These are phyloP conservation scores for Ichneumoninae sp. DNA, from an alignment of 2,888 invertebrate genomes.

Conservation along the genomic window DNA sequence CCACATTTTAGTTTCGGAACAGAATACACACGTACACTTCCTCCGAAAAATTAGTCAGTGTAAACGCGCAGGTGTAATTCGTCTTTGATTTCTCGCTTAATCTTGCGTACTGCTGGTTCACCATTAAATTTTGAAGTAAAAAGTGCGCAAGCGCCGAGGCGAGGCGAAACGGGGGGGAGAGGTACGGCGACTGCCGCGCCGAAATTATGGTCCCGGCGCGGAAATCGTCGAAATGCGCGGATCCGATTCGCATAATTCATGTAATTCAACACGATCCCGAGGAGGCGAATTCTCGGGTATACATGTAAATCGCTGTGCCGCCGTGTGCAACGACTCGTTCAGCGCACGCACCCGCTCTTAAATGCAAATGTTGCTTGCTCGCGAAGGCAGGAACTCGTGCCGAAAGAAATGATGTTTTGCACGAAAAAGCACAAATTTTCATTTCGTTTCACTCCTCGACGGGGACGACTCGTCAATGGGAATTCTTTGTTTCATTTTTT, in stretches of 20 bases:
- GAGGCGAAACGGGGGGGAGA: not conserved
- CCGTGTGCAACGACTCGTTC: conserved; percentile 35
- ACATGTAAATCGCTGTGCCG: conserved; percentile 58
- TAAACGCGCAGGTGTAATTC: conserved; percentile 22
- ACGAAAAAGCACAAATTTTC: conserved; percentile 50
- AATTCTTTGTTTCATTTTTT: conserved; percentile 31
- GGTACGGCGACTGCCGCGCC: not conserved
- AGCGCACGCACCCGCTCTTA: conserved; percentile 43
- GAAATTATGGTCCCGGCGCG: conserved; percentile 56
- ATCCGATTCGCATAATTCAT: conserved; percentile 66
- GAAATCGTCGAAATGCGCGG: conserved; percentile 58
- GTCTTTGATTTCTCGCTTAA: conserved; percentile 43
- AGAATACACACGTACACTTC: not conserved
- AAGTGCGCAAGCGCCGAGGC: not conserved
- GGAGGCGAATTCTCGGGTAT: conserved; percentile 28
- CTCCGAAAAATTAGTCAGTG: not conserved
- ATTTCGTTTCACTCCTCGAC: conserved; percentile 55
- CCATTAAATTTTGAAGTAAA: conserved; percentile 37
- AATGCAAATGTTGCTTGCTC: conserved; percentile 56
- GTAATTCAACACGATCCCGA: conserved; percentile 52
- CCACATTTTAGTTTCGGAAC: not conserved
- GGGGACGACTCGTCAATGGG: conserved; percentile 1
- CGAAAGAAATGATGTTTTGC: conserved; percentile 47
- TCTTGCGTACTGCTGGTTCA: conserved; percentile 3
- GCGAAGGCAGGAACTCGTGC: conserved; percentile 2